phyloP scores from a whole-genome alignment of 2,888 invertebrate genomes.

The Scaptomyza flava region DNA sequence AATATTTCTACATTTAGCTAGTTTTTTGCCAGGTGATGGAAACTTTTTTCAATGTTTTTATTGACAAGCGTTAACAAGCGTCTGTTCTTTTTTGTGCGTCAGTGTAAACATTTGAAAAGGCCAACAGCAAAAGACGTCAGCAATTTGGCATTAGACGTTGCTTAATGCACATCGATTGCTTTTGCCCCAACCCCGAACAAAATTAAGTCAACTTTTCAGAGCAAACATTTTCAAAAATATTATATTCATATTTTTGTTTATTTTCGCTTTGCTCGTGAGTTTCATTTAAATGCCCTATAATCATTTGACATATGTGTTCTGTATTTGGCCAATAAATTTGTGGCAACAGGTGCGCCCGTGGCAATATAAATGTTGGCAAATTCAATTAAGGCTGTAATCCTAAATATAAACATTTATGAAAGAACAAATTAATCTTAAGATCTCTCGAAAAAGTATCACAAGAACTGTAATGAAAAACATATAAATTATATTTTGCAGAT shows the following conservation, averaged over 20 bases:
- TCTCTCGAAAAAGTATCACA: not conserved
- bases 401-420: not conserved
- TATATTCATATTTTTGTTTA: slow-evolving; percentile 20
- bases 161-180: slow-evolving; percentile 15
- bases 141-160: slow-evolving; percentile 30
- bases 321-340: slow-evolving; percentile 34
- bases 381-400: not conserved
- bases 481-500: slow-evolving; percentile 41
- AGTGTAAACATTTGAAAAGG: not conserved
- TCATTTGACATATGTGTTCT: slow-evolving; percentile 17
- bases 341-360: slow-evolving; percentile 55
- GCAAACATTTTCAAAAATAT: slow-evolving; percentile 10
- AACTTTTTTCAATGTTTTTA: slow-evolving; percentile 4
- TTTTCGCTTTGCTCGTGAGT: not conserved
- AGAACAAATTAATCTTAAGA: not conserved
- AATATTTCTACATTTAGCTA: no score
- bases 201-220: slow-evolving; percentile 3
- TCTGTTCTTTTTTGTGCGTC: not conserved
- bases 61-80: slow-evolving; percentile 7
- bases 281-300: slow-evolving; percentile 20
- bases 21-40: slow-evolving; percentile 8
- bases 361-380: not conserved
- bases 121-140: slow-evolving; percentile 17
- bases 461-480: not conserved
- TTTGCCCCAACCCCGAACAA: not conserved